phyloP scores from a whole-genome alignment of 1,140 invertebrate species.

The Spodoptera frugiperda region DNA sequence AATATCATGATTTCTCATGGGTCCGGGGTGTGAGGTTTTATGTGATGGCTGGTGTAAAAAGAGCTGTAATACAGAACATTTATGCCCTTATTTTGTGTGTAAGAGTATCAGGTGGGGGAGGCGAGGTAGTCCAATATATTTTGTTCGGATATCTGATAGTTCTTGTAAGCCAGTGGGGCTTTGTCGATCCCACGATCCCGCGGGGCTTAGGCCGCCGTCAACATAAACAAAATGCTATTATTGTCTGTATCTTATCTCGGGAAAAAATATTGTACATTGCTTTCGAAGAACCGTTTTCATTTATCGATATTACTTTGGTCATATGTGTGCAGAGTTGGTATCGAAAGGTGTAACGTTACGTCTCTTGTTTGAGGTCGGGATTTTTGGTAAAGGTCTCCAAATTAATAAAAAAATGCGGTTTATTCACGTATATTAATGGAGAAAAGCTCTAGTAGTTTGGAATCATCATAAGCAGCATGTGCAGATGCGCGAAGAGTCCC shows the following conservation, averaged over 20 bases:
- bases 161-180: conserved; percentile 71
- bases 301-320: conserved; percentile 54
- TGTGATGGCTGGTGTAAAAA: conserved; percentile 46
- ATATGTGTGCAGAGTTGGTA: conserved; percentile 7
- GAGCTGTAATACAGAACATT: conserved; percentile 61
- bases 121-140: conserved; percentile 55
- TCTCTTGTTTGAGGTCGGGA: background rate
- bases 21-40: conserved; percentile 63
- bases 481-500: too few relatives aligned
- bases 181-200: conserved; percentile 69
- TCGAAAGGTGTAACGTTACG: background rate
- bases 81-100: conserved; percentile 51
- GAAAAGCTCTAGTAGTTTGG: too few relatives aligned
- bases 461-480: too few relatives aligned
- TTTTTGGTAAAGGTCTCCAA: conserved; percentile 12
- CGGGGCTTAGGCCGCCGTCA: conserved; percentile 74
- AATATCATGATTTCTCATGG: conserved; percentile 64
- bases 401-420: too few relatives aligned
- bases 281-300: conserved; percentile 65
- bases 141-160: conserved; percentile 62
- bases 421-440: too few relatives aligned
- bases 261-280: conserved; percentile 71
- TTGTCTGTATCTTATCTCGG: conserved; percentile 78
- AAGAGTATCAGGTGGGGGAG: conserved; percentile 41
- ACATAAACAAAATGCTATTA: conserved; percentile 82